phyloP scores from a whole-genome alignment of 2,113 vertebrate species.

The Nothocercus julius region DNA sequence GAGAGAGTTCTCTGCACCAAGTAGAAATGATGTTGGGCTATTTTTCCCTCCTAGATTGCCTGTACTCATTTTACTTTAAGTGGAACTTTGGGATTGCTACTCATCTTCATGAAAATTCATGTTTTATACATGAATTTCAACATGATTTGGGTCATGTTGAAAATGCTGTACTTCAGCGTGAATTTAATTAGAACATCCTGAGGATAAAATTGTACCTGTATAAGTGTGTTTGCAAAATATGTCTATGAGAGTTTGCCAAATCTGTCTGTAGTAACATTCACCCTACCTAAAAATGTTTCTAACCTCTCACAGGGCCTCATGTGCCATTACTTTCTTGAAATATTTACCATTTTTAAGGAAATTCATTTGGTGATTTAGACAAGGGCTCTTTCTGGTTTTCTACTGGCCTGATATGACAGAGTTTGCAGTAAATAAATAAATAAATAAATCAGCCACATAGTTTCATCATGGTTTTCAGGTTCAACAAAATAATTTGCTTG shows the following conservation, averaged over 20 bases:
- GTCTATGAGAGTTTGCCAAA: background rate
- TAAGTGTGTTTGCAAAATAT: background rate
- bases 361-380: background rate
- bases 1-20: background rate
- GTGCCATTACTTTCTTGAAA: background rate
- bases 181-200: background rate
- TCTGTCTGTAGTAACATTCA: background rate
- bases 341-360: background rate
- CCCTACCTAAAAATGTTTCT: background rate
- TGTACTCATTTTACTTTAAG: background rate
- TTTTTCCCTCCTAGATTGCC: background rate
- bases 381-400: background rate
- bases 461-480: conserved; percentile 45
- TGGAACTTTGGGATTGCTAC: background rate
- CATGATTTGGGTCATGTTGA: background rate
- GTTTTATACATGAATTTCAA: background rate
- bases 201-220: background rate
- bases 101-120: background rate
- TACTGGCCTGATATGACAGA: background rate
- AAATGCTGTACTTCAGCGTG: background rate
- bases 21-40: background rate
- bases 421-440: background rate
- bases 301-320: background rate
- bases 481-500: conserved; percentile 59
- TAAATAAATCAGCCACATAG: background rate